These are phyloP conservation scores for Parnassius apollo DNA, from an alignment of 2,888 invertebrate species.

Conservation along the genomic window DNA sequence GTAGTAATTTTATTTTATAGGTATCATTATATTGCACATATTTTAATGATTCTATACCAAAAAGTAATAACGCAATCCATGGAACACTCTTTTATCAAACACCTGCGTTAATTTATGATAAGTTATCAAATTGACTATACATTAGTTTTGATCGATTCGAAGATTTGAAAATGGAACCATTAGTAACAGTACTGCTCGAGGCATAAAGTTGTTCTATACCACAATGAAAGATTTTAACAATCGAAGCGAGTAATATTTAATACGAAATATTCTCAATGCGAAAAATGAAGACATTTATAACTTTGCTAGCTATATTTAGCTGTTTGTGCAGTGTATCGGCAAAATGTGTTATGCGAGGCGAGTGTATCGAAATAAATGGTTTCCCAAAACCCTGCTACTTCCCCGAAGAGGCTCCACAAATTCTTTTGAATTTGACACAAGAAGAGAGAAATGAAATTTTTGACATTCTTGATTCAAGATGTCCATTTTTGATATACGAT, in stretches of 20 bases:
- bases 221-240: slow-evolving; percentile 20
- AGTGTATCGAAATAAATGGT: slow-evolving; percentile 48
- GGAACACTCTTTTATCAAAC: slow-evolving; percentile 47
- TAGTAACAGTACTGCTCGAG: slow-evolving; percentile 1
- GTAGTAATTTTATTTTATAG: slow-evolving; percentile 32
- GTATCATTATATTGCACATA: slow-evolving; percentile 25
- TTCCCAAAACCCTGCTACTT: slow-evolving; percentile 51
- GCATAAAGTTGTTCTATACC: neutral
- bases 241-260: neutral
- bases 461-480: slow-evolving; percentile 75
- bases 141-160: slow-evolving; percentile 33
- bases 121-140: slow-evolving; percentile 48
- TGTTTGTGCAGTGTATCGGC: slow-evolving; percentile 41
- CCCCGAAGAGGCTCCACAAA: slow-evolving; percentile 41
- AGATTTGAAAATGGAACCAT: slow-evolving; percentile 33
- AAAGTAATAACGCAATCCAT: slow-evolving; percentile 28
- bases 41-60: slow-evolving; percentile 25
- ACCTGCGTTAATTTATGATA: slow-evolving; percentile 65
- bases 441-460: slow-evolving; percentile 53
- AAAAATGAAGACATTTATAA: slow-evolving; percentile 27
- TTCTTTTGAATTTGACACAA: slow-evolving; percentile 50
- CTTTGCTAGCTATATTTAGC: slow-evolving; percentile 8
- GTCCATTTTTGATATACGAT: slow-evolving; percentile 80
- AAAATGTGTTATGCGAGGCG: slow-evolving; percentile 56
- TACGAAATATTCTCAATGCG: neutral